Percentiles rank a stretch among this genome's conserved stretches.
These are phyloP conservation scores for Phenganax subtilis DNA, from an alignment of 92 coral and sea anemone species.

Conservation along the genomic window DNA sequence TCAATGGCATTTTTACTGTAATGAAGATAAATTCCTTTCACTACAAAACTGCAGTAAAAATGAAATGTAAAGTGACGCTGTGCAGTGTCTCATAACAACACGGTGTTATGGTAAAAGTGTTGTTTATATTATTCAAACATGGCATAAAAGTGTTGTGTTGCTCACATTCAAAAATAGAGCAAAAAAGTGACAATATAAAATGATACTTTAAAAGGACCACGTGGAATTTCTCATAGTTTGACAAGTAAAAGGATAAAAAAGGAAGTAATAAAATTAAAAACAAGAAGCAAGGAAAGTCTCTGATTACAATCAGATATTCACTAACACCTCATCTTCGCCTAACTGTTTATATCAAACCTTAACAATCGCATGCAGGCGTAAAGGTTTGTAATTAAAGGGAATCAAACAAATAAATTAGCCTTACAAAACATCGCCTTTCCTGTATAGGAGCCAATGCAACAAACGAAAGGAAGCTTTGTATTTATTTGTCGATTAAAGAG, in stretches of 20 bases:
- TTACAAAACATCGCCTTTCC: conserved; percentile 7
- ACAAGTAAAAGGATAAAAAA: neutral
- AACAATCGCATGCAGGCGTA: neutral
- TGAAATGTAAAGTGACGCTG: too few relatives aligned
- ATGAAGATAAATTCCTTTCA: too few relatives aligned
- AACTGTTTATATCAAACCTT: neutral
- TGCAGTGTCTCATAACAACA: too few relatives aligned
- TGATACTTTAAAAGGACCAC: neutral
- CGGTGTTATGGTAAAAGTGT: too few relatives aligned
- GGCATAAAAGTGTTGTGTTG: neutral
- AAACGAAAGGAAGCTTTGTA: conserved; percentile 30
- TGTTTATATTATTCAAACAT: too few relatives aligned
- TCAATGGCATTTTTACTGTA: too few relatives aligned
- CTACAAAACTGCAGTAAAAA: too few relatives aligned
- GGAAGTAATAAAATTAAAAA: neutral
- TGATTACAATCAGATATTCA: neutral
- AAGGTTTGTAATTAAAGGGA: conserved; percentile 9
- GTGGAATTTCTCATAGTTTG: neutral
- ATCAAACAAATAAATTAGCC: conserved; percentile 6
- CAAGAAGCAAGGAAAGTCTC: neutral
- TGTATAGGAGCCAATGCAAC: neutral
- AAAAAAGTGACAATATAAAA: neutral
- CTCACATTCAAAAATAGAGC: neutral
- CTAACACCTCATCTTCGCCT: neutral
- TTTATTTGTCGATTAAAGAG: conserved; percentile 20